Percentiles rank a stretch among this genome's conserved stretches.
These are phyloP conservation scores for Xenentodon cancila DNA, from an alignment of 2,797 vertebrate species.

Conservation along the genomic window DNA sequence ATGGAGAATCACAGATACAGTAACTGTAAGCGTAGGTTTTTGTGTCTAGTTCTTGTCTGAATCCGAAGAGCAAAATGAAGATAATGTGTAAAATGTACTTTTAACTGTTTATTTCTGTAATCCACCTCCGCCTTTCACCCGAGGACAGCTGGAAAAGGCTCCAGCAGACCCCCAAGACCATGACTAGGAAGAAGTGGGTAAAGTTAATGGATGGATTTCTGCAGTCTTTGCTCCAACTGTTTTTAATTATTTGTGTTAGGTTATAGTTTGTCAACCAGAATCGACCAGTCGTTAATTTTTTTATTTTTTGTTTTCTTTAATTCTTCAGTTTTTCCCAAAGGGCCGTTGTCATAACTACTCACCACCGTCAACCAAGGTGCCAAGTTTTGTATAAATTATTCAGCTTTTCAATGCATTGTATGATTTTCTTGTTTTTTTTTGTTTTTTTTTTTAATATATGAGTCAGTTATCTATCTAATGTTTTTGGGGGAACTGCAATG, in stretches of 20 bases:
- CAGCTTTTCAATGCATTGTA: too few species aligned
- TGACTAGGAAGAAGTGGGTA: too few species aligned
- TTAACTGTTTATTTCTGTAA: background rate
- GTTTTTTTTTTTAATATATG: background rate
- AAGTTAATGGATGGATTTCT: background rate
- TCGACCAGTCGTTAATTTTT: background rate
- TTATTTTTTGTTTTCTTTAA: too few species aligned
- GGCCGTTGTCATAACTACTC: slow-evolving; percentile 9
- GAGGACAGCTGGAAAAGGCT: too few species aligned
- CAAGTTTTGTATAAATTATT: slow-evolving; percentile 15
- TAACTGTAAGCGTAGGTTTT: slow-evolving; percentile 6
- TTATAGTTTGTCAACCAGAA: slow-evolving; percentile 9
- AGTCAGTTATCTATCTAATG: background rate
- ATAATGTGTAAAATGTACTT: background rate
- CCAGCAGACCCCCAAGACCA: too few species aligned
- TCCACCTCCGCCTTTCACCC: too few species aligned
- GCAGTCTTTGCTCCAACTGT: slow-evolving; percentile 26
- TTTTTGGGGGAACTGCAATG: background rate
- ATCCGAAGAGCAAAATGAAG: background rate
- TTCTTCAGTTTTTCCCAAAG: slow-evolving; percentile 8
- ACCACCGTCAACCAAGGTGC: slow-evolving; percentile 7
- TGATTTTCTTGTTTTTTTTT: background rate
- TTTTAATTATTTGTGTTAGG: slow-evolving; percentile 2
- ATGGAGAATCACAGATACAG: slow-evolving; percentile 13
- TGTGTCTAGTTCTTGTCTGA: slow-evolving; percentile 10